Evolutionary conservation across 2,113 vertebrate species (phyloP), one percentile per base, ranked within the genome.

Genomic region (Aphyosemion australe): DNA sequence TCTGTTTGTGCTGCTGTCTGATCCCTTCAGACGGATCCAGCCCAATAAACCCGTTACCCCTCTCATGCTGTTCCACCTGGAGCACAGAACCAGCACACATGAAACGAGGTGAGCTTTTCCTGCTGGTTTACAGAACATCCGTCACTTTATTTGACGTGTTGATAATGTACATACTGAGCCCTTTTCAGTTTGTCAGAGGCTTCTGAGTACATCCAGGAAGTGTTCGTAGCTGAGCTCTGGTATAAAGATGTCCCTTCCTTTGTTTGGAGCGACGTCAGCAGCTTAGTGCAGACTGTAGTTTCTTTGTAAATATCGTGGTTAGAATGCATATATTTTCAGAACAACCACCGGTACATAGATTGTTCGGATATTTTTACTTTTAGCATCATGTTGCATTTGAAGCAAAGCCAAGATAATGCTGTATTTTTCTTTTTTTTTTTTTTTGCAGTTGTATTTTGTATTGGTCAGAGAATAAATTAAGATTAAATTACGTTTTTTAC

Each of bases 381-480:
- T 58, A 76, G 48, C 19, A 69, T 65, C 79, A 52, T 66, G 15
- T 76, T 78, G 54, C 46, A 60, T 80, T 89, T 83, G 62, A 74
- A 64, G 70, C 74, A 70, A 84, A 73, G 78, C 68, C 67, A 72
- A 74, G 73, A 87, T 16, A 13, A 61, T 26, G 26, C 26, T 26
- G 26, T 52, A 52, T 78, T 85, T 82, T 32, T 55, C 12, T 26
- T 26, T 26, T 26, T 68, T 76, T 76, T 34, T 39, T 45, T 68
- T 80, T 85, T 87, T 79, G 65, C 60, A 61, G 77, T 77, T 79
- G 69, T 78, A 79, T 90, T 90, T 92, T 92, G 78, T 91, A 90
- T 86, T 82, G 69, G 84, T 68, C 15, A 71, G 34, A 6, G 71
- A 81, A 76, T 71, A 88, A 90, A 84, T 90, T 88, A 87, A 79